Conservation (phyloP, 2,113 vertebrate genomes). For the Mystacornis crossleyi region DNA sequence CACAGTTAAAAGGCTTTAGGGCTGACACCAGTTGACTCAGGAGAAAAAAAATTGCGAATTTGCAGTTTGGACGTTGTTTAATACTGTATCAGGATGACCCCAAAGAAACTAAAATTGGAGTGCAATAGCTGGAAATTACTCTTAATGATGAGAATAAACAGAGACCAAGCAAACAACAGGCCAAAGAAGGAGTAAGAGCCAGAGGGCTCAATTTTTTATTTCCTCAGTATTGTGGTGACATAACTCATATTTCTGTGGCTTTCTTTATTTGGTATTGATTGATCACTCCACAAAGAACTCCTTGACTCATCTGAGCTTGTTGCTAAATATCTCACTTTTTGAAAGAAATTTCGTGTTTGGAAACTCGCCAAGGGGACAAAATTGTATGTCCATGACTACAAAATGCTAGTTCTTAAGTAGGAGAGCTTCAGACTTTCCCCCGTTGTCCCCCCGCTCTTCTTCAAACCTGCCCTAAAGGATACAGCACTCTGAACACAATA, state of each 20-base stretch:
- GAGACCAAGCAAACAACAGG: background rate
- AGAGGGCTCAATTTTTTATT: background rate
- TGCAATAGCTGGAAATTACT: background rate
- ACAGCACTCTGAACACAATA: background rate
- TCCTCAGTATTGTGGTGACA: background rate
- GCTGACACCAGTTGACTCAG: background rate
- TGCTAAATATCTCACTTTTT: background rate
- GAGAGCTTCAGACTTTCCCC: background rate
- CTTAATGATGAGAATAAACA: background rate
- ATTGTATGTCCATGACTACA: background rate
- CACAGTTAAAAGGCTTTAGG: background rate
- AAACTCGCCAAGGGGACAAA: accelerated
- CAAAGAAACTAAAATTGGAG: background rate
- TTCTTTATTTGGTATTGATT: background rate
- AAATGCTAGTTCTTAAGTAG: background rate
- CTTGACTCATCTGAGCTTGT: background rate
- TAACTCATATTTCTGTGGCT: background rate
- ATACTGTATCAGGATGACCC: background rate
- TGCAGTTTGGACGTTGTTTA: background rate
- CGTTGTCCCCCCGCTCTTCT: background rate
- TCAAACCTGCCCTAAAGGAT: background rate
- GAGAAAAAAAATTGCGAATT: background rate
- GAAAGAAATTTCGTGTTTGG: background rate
- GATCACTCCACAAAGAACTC: background rate
- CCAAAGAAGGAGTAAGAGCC: background rate